Conservation (phyloP, 2,888 invertebrate species). For the Epistrophe eligans region DNA sequence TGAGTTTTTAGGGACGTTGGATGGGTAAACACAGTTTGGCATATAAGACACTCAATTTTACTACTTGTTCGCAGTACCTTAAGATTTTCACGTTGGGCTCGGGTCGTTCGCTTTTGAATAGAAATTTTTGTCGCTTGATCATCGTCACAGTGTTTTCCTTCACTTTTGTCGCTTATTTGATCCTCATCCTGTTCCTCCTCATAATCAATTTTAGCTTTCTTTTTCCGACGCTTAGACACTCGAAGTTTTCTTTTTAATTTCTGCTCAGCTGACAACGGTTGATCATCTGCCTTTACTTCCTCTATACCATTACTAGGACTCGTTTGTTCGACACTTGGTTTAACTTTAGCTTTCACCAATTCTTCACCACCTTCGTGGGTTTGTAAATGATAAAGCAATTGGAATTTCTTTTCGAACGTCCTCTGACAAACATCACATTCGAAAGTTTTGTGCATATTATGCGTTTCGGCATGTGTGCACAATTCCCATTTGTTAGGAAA, state of each 20-base stretch:
- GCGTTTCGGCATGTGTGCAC: constrained; percentile 67
- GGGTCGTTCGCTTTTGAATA: constrained; percentile 7
- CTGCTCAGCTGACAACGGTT: neutral
- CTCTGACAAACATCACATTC: constrained; percentile 74
- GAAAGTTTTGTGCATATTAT: constrained; percentile 66
- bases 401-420: constrained; percentile 75
- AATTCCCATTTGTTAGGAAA: constrained; percentile 76
- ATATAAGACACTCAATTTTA: constrained; percentile 71
- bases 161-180: constrained; percentile 17
- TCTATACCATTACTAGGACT: neutral
- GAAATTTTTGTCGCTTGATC: neutral
- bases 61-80: constrained; percentile 54
- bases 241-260: constrained; percentile 37
- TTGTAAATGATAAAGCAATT: constrained; percentile 74
- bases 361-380: constrained; percentile 71
- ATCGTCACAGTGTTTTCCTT: constrained; percentile 34
- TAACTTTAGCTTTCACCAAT: constrained; percentile 62
- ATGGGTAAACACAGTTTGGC: constrained; percentile 70
- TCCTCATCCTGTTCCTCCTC: constrained; percentile 35
- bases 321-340: constrained; percentile 24
- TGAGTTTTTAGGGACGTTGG: constrained; percentile 71
- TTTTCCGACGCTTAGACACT: constrained; percentile 38
- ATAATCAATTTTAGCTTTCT: constrained; percentile 29
- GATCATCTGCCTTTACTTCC: neutral
- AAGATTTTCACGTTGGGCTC: constrained; percentile 66